phyloP scores from a whole-genome alignment of 2,113 vertebrate species.

The Oreotrochilus melanogaster region DNA sequence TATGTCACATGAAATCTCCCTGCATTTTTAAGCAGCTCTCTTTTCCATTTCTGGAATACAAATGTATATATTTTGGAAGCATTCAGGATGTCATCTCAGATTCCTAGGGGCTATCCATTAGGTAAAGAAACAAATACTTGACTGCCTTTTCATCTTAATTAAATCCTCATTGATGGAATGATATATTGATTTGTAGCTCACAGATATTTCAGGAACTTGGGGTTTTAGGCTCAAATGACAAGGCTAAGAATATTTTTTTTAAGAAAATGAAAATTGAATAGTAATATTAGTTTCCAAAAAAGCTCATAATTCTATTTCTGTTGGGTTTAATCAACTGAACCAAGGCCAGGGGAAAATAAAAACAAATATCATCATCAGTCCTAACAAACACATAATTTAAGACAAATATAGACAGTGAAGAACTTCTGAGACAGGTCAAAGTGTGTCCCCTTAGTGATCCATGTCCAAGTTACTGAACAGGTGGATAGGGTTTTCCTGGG shows the following conservation, averaged over 20 bases:
- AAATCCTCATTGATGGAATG: conserved; percentile 55
- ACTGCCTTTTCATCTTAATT: conserved; percentile 68
- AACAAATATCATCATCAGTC: neutral
- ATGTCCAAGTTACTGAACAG: neutral
- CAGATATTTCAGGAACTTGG: neutral
- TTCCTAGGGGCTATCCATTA: conserved; percentile 8
- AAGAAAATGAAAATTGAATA: neutral
- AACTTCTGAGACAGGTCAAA: neutral
- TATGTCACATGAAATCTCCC: neutral
- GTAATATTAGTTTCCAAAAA: neutral
- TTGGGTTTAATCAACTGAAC: neutral
- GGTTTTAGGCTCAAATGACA: conserved; percentile 13
- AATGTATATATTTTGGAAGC: neutral
- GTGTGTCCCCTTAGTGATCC: neutral
- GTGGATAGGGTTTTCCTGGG: neutral
- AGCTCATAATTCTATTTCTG: neutral
- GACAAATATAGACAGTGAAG: neutral
- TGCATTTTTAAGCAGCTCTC: neutral
- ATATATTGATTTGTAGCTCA: conserved; percentile 49
- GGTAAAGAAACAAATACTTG: conserved; percentile 66
- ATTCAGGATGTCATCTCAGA: neutral
- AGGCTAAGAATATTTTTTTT: neutral
- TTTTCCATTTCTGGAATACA: neutral
- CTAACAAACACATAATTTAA: neutral
- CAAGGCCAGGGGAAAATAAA: neutral